Base-by-base conservation (phyloP, 2,113 vertebrate species). In the Porphyrio hochstetteri region DNA sequence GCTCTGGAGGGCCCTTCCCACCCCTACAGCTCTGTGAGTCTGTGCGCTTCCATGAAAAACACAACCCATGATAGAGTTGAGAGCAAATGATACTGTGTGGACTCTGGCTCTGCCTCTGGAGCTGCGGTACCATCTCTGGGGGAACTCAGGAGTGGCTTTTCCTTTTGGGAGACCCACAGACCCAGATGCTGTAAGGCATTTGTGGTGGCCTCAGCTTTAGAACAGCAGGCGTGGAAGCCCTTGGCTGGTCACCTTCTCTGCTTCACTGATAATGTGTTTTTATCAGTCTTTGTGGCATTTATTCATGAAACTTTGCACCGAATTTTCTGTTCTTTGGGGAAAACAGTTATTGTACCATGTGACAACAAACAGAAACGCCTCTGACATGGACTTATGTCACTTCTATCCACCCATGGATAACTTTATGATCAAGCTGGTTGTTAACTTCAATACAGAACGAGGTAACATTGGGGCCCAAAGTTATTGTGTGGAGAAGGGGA, bases 271-370 rank as follows among this genome's bases (percentile, higher is more conserved):
- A 69, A 77, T 25, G 52, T 63, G n/a, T 68, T 65, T 85, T 85
- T 95, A 86, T 95, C 93, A 88, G 89, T 86, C 83, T 79, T 89
- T 78, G 38, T 71, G 82, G 64, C 76, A 77, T 77, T 78, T 96
- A 75, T 86, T 91, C 82, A 92, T 16, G 78, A 92, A 94, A 97
- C 95, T 96, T 96, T 96, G 95, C 94, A 95, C 95, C 31, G 57
- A 52, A 80, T 95, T 92, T 91, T 96, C 91, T 97, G 90, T 95
- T 96, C 93, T 96, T 95, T 96, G 69, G 90, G 86, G 86, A 93
- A 92, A 93, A 69, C 61, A 55, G 36, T 76, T 93, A 83, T 16
- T 78, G 59, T 95, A 86, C 90, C 82, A 36, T 23, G 27, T 53
- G 40, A 89, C 93, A 95, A 95, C 95, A 97, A 96, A 96, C 79